Base-by-base conservation (phyloP, 2,113 vertebrate species). In the Prochilodus magdalenae region DNA sequence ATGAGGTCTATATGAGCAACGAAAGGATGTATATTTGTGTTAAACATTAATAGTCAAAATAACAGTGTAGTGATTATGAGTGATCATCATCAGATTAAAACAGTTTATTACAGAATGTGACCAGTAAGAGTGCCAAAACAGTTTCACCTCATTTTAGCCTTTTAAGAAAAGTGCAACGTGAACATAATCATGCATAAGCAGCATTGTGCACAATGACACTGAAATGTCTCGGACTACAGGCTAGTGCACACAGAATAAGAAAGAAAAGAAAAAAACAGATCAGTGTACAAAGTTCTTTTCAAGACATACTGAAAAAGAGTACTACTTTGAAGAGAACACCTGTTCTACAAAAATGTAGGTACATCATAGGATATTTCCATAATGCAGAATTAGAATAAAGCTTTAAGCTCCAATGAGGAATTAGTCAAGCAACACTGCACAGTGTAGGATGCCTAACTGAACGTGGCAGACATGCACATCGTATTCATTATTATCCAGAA, bases 101-200 rank as follows among this genome's bases (percentile, higher is more conserved):
- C 65, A 57, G 29, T 36, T 67, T 22, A 40, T 33, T 13, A 22
- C 8, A 51, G 27, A 30, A 51, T 22, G 18, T 6, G 57, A 27
- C 33, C 7, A 11, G 13, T 57, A 18, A 80, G 18, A 15, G 29
- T 27, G 40, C 13, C 16, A 27, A 30, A 47, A 22, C 33, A n/a
- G 1, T 47, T 81, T 29, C 1, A 18, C 29, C 22, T 27, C 10
- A 33, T 66, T 81, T 73, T 66, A 73, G 12, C 55, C 40, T 62
- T 74, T 55, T 7, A 0, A 66, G 57, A 26, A 20, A 22, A 55
- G n/a, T 51, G 27, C 26, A 40, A 65, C 59, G 53, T 62, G 67
- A 44, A 80, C 59, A 70, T 40, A n/a, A 29, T n/a, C 66, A 73
- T 36, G 57, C 59, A 73, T 26, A 62, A 73, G 29, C 47, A 81